These are phyloP conservation scores for Dryadula phaetusa DNA, from an alignment of 2,888 invertebrate species.

Conservation along the genomic window DNA sequence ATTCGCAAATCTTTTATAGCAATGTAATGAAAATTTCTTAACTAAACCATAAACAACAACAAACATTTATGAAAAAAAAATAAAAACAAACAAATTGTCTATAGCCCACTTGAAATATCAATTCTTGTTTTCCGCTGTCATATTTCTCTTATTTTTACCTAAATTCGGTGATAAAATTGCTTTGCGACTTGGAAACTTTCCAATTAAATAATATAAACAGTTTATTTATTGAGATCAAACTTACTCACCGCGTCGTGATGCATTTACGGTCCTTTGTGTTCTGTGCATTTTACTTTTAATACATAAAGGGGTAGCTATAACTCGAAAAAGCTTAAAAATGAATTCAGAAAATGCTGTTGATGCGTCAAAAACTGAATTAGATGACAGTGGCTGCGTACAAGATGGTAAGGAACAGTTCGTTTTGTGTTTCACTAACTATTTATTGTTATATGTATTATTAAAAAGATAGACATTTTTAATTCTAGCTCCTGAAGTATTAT, in stretches of 20 bases:
- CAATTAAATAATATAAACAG: slow-evolving; percentile 56
- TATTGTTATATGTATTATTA: neutral
- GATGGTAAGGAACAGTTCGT: slow-evolving; percentile 55
- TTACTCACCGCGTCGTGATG: slow-evolving; percentile 53
- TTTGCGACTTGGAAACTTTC: slow-evolving; percentile 60
- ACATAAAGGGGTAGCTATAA: slow-evolving; percentile 35
- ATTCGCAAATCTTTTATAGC: no score
- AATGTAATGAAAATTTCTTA: no score
- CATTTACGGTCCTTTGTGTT: slow-evolving; percentile 58
- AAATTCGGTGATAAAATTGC: slow-evolving; percentile 40
- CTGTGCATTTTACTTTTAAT: slow-evolving; percentile 48
- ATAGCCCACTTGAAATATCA: slow-evolving; percentile 28
- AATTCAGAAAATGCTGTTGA: slow-evolving; percentile 56
- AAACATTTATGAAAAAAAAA: neutral
- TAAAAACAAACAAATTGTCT: slow-evolving; percentile 23
- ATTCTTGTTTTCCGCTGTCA: slow-evolving; percentile 37
- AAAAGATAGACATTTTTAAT: neutral
- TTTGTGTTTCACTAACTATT: neutral
- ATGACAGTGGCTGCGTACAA: slow-evolving; percentile 66
- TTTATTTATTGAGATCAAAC: slow-evolving; percentile 52
- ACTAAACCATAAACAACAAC: neutral
- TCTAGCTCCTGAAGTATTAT: no score
- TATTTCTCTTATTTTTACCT: slow-evolving; percentile 37
- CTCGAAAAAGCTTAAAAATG: slow-evolving; percentile 57
- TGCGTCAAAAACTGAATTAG: slow-evolving; percentile 55